Base-by-base conservation (phyloP, 2,888 invertebrate genomes). In the Troides oblongomaculatus region DNA sequence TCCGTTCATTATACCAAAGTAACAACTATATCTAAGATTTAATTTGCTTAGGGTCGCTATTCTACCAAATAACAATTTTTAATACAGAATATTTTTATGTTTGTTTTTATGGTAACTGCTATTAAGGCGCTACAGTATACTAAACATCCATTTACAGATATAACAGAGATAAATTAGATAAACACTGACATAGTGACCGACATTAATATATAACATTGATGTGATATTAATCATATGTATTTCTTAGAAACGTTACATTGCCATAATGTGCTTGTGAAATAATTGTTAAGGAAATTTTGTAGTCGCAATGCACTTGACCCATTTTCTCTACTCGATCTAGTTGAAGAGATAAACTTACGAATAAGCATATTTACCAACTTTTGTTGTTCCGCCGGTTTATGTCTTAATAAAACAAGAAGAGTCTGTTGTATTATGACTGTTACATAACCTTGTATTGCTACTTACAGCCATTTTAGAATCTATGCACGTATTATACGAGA, bases 401-500 rank as follows among this genome's bases (percentile, higher is more conserved):
- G 10, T 14, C 6, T 23, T 25, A 58, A 58, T 17, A 39, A 61
- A 21, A 7, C 39, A 1, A 61, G 61, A 61, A 61, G 61, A 60
- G 18, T 66, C 23, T 25, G 30, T 58, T 43, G n/a, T 25, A 43
- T 69, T 39, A 63, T 53, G 30, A n/a, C 30, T 53, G 50, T 68
- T 68, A 68, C 60, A 36, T 39, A 64, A 68, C 64, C 18, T 53
- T 53, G n/a, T n/a, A 53, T 53, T 53, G n/a, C 53, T 58, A 10
- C 57, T 58, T 23, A 23, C 53, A 14, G 46, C 46, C 21, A 53
- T 21, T 50, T 53, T 59, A 66, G 39, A 70, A 59, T 53, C 63
- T 39, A 70, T n/a, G 39, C 70, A 70, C 70, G 70, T 70, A 62
- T 56, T 39, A 59, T 62, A 43, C 18, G 64, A 61, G 39, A 70